These are phyloP conservation scores for Syngnathus acus DNA, from an alignment of 2,797 vertebrate genomes.

Conservation along the genomic window DNA sequence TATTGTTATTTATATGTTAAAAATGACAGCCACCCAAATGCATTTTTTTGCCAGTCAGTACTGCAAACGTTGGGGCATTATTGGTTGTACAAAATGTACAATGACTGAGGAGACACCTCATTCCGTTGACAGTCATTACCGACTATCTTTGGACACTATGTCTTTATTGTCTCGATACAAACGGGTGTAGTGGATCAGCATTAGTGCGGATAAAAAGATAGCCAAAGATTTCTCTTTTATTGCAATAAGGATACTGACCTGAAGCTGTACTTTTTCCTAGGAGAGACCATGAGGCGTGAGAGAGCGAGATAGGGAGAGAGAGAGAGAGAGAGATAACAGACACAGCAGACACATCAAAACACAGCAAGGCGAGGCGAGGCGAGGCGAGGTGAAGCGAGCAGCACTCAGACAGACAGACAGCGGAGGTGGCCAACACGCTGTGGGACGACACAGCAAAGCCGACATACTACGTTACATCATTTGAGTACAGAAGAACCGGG, in stretches of 20 bases:
- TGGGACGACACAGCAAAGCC: conserved; percentile 38
- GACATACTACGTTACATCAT: not conserved
- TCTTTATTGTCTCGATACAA: not conserved
- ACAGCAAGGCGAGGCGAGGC: conserved; percentile 34
- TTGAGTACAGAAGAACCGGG: not conserved
- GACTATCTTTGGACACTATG: not conserved
- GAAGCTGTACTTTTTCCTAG: conserved; percentile 97
- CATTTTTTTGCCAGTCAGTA: too few species aligned
- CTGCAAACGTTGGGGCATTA: too few species aligned
- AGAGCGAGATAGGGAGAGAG: conserved; percentile 38
- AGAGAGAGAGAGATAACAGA: conserved; percentile 64
- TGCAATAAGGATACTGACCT: conserved; percentile 81
- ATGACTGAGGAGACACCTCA: too few species aligned
- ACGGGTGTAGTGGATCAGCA: not conserved
- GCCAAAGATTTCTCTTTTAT: conserved; percentile 19
- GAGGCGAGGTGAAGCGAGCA: conserved; percentile 11
- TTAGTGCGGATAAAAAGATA: conserved; percentile 30
- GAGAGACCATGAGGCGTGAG: conserved; percentile 78
- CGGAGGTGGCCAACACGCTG: conserved; percentile 27
- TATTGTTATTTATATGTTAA: not conserved
- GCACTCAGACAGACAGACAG: conserved; percentile 41
- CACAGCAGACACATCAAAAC: conserved; percentile 70
- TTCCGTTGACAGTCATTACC: not conserved
- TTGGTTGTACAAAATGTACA: too few species aligned
- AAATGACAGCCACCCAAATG: not conserved